phyloP scores from a whole-genome alignment of 2,113 vertebrate genomes.

The Mesembrinibis cayennensis region DNA sequence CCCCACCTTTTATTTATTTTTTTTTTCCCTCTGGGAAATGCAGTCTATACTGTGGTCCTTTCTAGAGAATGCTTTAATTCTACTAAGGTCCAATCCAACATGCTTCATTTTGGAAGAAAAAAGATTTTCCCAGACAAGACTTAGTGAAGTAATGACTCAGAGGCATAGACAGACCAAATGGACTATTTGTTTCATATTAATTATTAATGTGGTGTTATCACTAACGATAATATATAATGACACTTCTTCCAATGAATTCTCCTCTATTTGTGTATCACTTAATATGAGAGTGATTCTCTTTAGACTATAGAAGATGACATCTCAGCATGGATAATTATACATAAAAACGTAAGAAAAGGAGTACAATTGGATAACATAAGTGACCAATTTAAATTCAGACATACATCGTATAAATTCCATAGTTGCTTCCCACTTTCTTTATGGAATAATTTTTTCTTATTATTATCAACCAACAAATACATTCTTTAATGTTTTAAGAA shows the following conservation, averaged over 20 bases:
- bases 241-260: background rate
- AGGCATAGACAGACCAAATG: background rate
- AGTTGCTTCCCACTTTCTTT: background rate
- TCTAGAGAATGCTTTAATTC: background rate
- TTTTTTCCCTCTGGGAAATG: background rate
- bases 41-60: background rate
- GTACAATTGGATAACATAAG: background rate
- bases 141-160: background rate
- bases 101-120: background rate
- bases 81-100: background rate
- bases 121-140: background rate
- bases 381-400: background rate
- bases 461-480: background rate
- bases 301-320: background rate
- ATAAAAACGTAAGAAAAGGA: background rate
- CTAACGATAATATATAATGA: background rate
- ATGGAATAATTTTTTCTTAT: background rate
- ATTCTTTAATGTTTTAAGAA: background rate
- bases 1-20: too few species aligned
- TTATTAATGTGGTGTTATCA: background rate
- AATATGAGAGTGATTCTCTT: background rate
- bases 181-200: background rate
- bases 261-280: background rate
- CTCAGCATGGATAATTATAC: background rate
- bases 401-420: background rate